Conservation (phyloP, 1,140 invertebrate species). For the Platyscapa corneri region DNA sequence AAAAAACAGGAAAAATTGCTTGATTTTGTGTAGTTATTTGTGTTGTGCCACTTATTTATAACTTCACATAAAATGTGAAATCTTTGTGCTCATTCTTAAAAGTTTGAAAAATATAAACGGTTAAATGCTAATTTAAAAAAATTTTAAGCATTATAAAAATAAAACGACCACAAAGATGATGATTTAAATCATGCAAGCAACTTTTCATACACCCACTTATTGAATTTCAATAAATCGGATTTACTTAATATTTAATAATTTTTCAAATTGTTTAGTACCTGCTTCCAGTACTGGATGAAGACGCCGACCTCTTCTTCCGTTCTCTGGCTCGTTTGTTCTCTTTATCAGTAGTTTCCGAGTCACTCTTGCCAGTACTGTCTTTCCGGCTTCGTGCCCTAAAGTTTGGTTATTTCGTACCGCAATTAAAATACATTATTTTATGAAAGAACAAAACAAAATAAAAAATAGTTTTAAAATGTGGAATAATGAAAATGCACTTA, state of each 20-base stretch:
- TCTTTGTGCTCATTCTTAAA: no score
- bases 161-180: no score
- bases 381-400: conserved; percentile 79
- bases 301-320: conserved; percentile 81
- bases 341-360: conserved; percentile 79
- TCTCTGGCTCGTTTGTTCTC: conserved; percentile 83
- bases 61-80: no score
- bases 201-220: no score
- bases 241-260: no score
- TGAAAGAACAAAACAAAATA: neutral
- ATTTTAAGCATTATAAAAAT: no score
- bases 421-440: neutral
- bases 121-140: no score
- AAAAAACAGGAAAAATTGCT: neutral
- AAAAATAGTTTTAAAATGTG: neutral
- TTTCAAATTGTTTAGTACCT: conserved; percentile 74
- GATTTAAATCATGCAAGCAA: no score
- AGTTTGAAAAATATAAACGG: no score
- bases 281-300: conserved; percentile 84
- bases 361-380: conserved; percentile 73
- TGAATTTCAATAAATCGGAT: no score
- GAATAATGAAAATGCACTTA: conserved; percentile 28
- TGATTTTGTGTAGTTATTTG: no score
- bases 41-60: no score
- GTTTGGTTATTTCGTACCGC: conserved; percentile 45